These are phyloP conservation scores for Pycnomerus fuliginosus DNA, from an alignment of 2,888 invertebrate species.

Conservation along the genomic window DNA sequence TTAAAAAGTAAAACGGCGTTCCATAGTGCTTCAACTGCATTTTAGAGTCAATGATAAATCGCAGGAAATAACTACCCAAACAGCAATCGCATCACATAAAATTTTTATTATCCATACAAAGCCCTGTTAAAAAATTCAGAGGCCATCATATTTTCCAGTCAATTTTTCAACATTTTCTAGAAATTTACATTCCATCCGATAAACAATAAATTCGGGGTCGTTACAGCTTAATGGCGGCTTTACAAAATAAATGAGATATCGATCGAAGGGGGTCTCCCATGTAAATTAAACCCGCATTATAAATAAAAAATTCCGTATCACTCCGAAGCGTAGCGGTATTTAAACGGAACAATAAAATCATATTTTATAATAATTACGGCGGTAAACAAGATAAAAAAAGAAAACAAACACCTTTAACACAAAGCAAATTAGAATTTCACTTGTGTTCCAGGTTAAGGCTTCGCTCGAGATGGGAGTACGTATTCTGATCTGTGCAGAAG, in stretches of 20 bases:
- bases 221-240: slow-evolving; percentile 2
- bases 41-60: no score
- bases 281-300: not conserved
- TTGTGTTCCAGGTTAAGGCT: slow-evolving; percentile 13
- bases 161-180: no score
- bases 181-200: no score
- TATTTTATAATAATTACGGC: slow-evolving; percentile 15
- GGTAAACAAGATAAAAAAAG: slow-evolving; percentile 22
- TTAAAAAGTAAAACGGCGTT: no score
- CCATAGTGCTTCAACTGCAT: no score
- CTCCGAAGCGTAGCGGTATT: not conserved
- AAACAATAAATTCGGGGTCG: slow-evolving; percentile 11
- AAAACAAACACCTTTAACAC: slow-evolving; percentile 6
- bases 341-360: slow-evolving; percentile 21
- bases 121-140: no score
- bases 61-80: no score
- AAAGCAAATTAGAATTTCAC: slow-evolving; percentile 9
- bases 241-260: slow-evolving; percentile 9
- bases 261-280: slow-evolving; percentile 3
- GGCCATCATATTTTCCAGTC: no score
- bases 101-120: no score
- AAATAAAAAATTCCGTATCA: not conserved
- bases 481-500: slow-evolving; percentile 1
- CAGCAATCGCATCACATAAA: no score
- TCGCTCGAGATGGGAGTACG: slow-evolving; percentile 2